These are phyloP conservation scores for Epinotia bilunana DNA, from an alignment of 2,888 invertebrate genomes.

Conservation along the genomic window DNA sequence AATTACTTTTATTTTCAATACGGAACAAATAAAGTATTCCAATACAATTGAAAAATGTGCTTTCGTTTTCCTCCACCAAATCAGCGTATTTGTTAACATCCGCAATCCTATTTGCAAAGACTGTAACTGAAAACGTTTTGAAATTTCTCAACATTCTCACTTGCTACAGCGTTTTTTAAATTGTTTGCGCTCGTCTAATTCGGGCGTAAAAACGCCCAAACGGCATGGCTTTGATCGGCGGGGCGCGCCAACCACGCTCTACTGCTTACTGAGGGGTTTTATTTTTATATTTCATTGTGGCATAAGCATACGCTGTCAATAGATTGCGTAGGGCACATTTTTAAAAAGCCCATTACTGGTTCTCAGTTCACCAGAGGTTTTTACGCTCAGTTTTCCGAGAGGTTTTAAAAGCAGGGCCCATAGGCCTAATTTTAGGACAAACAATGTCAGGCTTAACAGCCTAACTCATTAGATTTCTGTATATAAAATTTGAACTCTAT, in stretches of 20 bases:
- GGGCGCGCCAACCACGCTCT: conserved; percentile 31
- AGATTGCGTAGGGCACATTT: background rate
- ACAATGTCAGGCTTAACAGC: no score
- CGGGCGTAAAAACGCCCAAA: conserved; percentile 27
- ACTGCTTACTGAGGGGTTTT: conserved; percentile 20
- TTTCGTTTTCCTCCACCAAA: background rate
- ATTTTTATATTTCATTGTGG: conserved; percentile 39
- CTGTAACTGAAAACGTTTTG: background rate
- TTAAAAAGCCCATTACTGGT: background rate
- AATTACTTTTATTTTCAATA: no score
- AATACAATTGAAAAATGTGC: no score
- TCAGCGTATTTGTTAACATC: background rate
- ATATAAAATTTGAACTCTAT: no score
- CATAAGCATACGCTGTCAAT: background rate
- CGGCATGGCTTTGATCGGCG: conserved; percentile 37
- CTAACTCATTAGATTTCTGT: no score
- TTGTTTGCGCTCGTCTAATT: conserved; percentile 29
- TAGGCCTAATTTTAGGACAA: no score
- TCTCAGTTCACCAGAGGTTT: background rate
- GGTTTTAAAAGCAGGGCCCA: no score
- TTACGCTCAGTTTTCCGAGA: no score
- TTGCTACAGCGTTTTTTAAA: conserved; percentile 24
- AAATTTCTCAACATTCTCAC: conserved; percentile 5
- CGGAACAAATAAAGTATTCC: no score
- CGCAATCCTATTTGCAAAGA: background rate